These are phyloP conservation scores for Cirrhinus molitorella DNA, from an alignment of 2,797 vertebrate genomes.

Conservation along the genomic window DNA sequence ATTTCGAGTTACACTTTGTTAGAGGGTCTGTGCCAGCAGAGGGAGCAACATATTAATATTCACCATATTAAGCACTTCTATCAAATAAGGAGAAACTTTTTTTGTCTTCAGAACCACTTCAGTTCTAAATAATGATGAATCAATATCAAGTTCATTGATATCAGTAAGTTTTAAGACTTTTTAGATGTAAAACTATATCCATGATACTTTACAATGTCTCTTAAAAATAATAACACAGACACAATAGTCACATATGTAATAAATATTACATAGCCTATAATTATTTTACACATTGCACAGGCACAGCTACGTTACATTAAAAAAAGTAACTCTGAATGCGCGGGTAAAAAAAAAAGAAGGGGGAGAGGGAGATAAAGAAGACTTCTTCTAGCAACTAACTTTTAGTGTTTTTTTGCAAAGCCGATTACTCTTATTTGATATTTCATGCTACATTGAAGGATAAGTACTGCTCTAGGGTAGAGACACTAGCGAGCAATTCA, in stretches of 20 bases:
- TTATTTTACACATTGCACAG: background rate
- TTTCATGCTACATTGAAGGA: slow-evolving; percentile 61
- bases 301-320: background rate
- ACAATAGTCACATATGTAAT: background rate
- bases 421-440: slow-evolving; percentile 54
- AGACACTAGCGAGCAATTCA: slow-evolving; percentile 48
- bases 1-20: slow-evolving; percentile 4
- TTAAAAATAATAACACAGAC: too few relatives aligned
- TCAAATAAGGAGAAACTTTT: background rate
- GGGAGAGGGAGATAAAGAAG: slow-evolving; percentile 15
- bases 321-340: slow-evolving; percentile 4
- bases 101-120: background rate
- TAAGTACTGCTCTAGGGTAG: slow-evolving; percentile 61
- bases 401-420: slow-evolving; percentile 40
- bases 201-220: too few relatives aligned
- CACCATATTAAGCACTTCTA: background rate
- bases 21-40: slow-evolving; percentile 36
- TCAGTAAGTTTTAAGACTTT: background rate
- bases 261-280: background rate
- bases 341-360: background rate
- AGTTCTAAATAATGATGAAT: background rate
- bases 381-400: slow-evolving; percentile 37
- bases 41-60: slow-evolving; percentile 51
- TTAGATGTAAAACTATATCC: background rate
- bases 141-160: background rate